A percentile compares a stretch with the other conserved stretches of the same genome.
phyloP scores from a whole-genome alignment of 2,888 invertebrate species.

The Mimachlamys varia region DNA sequence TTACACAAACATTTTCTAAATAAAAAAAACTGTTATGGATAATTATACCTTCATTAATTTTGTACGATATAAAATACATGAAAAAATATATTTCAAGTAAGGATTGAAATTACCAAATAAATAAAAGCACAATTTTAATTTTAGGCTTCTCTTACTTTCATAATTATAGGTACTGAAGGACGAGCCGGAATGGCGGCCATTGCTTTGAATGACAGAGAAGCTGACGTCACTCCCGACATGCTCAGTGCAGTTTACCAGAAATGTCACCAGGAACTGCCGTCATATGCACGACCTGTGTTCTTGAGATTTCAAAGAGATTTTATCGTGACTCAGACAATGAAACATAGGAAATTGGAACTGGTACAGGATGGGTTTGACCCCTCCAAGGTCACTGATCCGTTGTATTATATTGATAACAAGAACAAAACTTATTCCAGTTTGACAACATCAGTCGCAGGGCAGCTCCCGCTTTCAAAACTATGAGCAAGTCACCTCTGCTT shows the following conservation, averaged over 20 bases:
- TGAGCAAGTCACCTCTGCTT: too few species aligned
- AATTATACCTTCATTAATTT: too few species aligned
- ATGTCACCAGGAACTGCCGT: slow-evolving; percentile 52
- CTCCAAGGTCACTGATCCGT: slow-evolving; percentile 43
- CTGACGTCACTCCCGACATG: slow-evolving; percentile 36
- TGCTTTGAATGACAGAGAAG: slow-evolving; percentile 44
- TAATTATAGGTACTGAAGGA: slow-evolving; percentile 57
- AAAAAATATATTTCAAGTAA: too few species aligned
- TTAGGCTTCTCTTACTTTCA: neutral
- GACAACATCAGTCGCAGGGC: neutral
- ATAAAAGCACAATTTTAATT: too few species aligned
- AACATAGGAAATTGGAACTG: slow-evolving; percentile 57
- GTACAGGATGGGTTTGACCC: slow-evolving; percentile 60
- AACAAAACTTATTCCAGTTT: slow-evolving; percentile 48
- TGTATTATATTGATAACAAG: slow-evolving; percentile 51
- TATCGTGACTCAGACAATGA: slow-evolving; percentile 57
- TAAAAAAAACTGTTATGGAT: too few species aligned
- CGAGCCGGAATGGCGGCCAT: slow-evolving; percentile 63
- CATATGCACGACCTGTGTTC: slow-evolving; percentile 62
- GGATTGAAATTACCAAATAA: too few species aligned
- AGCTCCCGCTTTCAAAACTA: neutral
- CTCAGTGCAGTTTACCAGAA: slow-evolving; percentile 50
- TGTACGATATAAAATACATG: too few species aligned
- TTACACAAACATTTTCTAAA: too few species aligned
- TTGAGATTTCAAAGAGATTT: slow-evolving; percentile 53